These are phyloP conservation scores for Druon quercuslanigerum DNA, from an alignment of 1,140 invertebrate genomes.

Conservation along the genomic window DNA sequence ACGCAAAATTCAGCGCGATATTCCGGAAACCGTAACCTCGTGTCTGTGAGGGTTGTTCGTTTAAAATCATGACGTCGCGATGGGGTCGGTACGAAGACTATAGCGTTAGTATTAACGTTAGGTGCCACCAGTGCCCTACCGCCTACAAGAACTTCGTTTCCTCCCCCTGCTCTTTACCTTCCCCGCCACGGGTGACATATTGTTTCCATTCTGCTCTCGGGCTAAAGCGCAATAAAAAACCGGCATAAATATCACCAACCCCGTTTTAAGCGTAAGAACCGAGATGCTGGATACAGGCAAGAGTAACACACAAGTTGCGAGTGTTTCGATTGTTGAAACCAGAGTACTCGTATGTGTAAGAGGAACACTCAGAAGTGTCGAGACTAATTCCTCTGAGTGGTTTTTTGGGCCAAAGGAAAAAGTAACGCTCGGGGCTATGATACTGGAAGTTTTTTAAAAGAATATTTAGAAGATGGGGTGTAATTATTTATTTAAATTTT, in stretches of 20 bases:
- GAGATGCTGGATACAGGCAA: slow-evolving; percentile 33
- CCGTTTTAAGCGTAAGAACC: slow-evolving; percentile 58
- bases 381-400: slow-evolving; percentile 74
- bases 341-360: slow-evolving; percentile 33
- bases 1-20: slow-evolving; percentile 46
- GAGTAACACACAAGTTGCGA: slow-evolving; percentile 42
- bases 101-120: slow-evolving; percentile 65
- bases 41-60: slow-evolving; percentile 60
- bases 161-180: slow-evolving; percentile 41
- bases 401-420: slow-evolving; percentile 63
- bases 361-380: background rate
- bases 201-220: slow-evolving; percentile 70
- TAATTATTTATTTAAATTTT: slow-evolving; percentile 35
- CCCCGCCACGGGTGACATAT: slow-evolving; percentile 66
- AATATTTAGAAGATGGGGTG: slow-evolving; percentile 40
- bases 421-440: slow-evolving; percentile 8
- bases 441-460: background rate
- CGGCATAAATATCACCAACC: slow-evolving; percentile 69
- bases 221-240: slow-evolving; percentile 71
- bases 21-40: slow-evolving; percentile 52
- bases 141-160: slow-evolving; percentile 64
- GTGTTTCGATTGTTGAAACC: slow-evolving; percentile 42
- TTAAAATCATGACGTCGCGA: slow-evolving; percentile 64
- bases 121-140: slow-evolving; percentile 57
- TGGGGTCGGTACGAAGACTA: slow-evolving; percentile 44